Percentiles rank a stretch among this genome's conserved stretches.
These are phyloP conservation scores for Abscondita cerata DNA, from an alignment of 2,888 invertebrate genomes.

Conservation along the genomic window DNA sequence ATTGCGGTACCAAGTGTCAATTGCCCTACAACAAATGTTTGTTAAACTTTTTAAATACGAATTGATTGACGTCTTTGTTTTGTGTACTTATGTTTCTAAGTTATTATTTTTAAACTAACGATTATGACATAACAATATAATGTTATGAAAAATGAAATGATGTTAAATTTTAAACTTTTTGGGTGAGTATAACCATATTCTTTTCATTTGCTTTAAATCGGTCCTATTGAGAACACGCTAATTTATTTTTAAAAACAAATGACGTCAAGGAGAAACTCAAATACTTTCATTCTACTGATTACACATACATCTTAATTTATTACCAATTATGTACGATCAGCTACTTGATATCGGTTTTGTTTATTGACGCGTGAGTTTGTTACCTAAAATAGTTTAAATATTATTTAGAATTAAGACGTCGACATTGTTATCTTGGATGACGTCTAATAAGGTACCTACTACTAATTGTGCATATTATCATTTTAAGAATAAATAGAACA, in stretches of 20 bases:
- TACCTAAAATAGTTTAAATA: no score
- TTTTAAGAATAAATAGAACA: no score
- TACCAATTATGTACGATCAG: not conserved
- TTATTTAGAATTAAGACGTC: no score
- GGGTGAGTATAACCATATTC: constrained; percentile 18
- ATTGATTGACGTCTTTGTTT: constrained; percentile 22
- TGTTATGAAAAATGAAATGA: not conserved
- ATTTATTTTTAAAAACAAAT: not conserved
- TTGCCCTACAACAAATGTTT: constrained; percentile 17
- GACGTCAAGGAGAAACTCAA: not conserved
- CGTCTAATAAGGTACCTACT: no score
- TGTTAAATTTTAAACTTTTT: constrained; percentile 27
- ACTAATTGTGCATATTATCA: no score
- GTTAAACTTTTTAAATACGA: constrained; percentile 14
- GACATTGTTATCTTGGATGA: no score
- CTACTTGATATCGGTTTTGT: no score
- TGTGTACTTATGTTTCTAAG: no score
- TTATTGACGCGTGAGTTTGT: no score
- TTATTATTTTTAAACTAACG: constrained; percentile 18
- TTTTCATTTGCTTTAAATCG: no score
- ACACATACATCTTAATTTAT: not conserved
- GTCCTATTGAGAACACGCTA: no score
- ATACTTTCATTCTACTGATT: not conserved
- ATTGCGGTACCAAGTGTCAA: no score
- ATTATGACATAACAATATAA: not conserved